Percentiles rank a stretch among this genome's conserved stretches.
Conservation (phyloP, 1,140 invertebrate species). For the Pygmarrhopalites habei region DNA sequence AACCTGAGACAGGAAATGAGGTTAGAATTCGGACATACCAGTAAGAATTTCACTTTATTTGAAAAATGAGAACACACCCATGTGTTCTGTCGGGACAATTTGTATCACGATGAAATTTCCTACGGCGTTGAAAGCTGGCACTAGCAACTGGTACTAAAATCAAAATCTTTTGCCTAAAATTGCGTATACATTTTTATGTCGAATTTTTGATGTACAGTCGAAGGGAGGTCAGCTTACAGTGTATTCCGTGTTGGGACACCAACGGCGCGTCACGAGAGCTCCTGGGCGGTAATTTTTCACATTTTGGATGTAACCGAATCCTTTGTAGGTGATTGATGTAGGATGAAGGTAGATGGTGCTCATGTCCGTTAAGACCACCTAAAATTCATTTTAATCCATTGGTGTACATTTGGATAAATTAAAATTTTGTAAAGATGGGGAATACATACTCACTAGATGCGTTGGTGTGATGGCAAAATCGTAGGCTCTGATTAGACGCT, state of each 20-base stretch:
- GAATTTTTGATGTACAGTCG: too few species aligned
- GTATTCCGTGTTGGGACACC: slow-evolving; percentile 4
- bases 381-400: slow-evolving; percentile 5
- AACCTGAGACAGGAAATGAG: too few species aligned
- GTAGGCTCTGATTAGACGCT: background rate
- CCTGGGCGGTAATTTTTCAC: background rate
- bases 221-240: too few species aligned
- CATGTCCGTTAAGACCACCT: background rate
- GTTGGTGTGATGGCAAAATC: slow-evolving; percentile 5
- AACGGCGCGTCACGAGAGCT: slow-evolving; percentile 1
- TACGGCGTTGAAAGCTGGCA: background rate
- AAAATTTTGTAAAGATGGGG: background rate
- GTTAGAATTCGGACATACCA: too few species aligned
- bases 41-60: too few species aligned
- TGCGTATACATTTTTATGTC: too few species aligned
- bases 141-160: slow-evolving; percentile 9
- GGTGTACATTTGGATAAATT: too few species aligned
- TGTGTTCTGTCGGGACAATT: background rate
- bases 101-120: slow-evolving; percentile 11
- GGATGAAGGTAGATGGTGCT: background rate
- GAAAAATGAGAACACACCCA: background rate
- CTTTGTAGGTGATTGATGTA: slow-evolving; percentile 1
- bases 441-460: background rate
- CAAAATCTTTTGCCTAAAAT: too few species aligned
- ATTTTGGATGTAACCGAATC: background rate